phyloP scores from a whole-genome alignment of 2,113 vertebrate genomes.

The Drymodes brunneopygia region DNA sequence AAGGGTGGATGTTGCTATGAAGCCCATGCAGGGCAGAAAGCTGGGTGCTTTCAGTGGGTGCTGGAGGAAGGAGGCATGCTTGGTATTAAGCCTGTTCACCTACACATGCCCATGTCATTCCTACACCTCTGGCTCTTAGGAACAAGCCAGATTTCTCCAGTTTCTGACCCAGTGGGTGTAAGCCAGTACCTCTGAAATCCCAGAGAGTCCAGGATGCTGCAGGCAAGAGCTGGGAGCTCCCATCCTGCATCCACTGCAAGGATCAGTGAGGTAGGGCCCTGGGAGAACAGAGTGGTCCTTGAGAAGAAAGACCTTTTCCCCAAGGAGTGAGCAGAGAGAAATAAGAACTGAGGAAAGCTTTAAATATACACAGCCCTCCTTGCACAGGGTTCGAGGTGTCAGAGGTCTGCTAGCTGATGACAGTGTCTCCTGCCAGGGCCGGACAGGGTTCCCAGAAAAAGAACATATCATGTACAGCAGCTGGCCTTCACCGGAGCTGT shows the following conservation, averaged over 20 bases:
- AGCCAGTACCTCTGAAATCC: background rate
- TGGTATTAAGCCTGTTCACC: background rate
- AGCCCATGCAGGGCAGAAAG: background rate
- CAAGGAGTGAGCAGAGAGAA: background rate
- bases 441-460: constrained; percentile 18
- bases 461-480: background rate
- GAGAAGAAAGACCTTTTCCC: background rate
- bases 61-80: background rate
- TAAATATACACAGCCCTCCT: background rate
- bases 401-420: background rate
- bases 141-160: background rate
- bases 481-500: background rate
- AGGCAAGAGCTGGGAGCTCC: accelerated
- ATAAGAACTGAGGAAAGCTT: background rate
- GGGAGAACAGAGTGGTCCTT: background rate
- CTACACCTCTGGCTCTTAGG: background rate
- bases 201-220: background rate
- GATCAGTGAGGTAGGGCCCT: accelerated
- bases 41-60: background rate
- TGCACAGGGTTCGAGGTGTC: background rate
- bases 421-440: background rate
- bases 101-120: background rate
- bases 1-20: background rate
- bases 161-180: background rate
- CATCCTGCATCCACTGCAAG: accelerated